A percentile compares a stretch with the other conserved stretches of the same genome.
These are phyloP conservation scores for Archivesica marissinica DNA, from an alignment of 1,140 invertebrate genomes.

Conservation along the genomic window DNA sequence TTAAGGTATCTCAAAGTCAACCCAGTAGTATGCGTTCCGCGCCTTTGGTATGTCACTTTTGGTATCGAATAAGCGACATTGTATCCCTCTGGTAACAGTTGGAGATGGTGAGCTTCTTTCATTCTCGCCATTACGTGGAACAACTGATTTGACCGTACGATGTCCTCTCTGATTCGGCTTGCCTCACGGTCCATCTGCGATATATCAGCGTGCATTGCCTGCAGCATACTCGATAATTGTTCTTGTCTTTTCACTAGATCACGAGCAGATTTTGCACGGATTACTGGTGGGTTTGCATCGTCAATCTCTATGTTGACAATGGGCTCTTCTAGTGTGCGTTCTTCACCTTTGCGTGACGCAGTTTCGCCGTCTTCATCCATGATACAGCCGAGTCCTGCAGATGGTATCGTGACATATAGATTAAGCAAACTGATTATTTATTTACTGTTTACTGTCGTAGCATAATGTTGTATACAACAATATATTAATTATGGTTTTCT, in stretches of 20 bases:
- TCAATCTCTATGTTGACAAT: no score
- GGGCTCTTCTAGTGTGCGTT: no score
- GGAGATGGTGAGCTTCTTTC: slow-evolving; percentile 33
- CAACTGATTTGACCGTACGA: slow-evolving; percentile 52
- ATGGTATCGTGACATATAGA: no score
- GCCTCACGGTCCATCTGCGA: slow-evolving; percentile 51
- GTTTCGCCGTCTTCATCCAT: no score
- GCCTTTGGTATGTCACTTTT: neutral
- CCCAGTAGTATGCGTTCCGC: neutral
- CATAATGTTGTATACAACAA: no score
- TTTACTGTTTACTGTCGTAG: no score
- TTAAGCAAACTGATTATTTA: no score
- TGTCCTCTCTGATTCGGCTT: slow-evolving; percentile 49
- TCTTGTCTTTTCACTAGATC: slow-evolving; percentile 46
- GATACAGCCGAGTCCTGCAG: no score
- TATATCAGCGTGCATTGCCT: slow-evolving; percentile 41
- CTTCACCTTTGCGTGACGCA: no score
- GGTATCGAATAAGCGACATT: slow-evolving; percentile 43
- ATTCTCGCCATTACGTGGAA: slow-evolving; percentile 27
- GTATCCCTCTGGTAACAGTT: slow-evolving; percentile 1
- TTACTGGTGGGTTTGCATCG: neutral
- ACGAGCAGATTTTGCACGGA: slow-evolving; percentile 44
- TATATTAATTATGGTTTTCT: no score
- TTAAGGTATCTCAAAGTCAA: neutral
- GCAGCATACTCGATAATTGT: slow-evolving; percentile 29